These are phyloP conservation scores for Cheilosia urbana DNA, from an alignment of 2,888 invertebrate species.

Conservation along the genomic window DNA sequence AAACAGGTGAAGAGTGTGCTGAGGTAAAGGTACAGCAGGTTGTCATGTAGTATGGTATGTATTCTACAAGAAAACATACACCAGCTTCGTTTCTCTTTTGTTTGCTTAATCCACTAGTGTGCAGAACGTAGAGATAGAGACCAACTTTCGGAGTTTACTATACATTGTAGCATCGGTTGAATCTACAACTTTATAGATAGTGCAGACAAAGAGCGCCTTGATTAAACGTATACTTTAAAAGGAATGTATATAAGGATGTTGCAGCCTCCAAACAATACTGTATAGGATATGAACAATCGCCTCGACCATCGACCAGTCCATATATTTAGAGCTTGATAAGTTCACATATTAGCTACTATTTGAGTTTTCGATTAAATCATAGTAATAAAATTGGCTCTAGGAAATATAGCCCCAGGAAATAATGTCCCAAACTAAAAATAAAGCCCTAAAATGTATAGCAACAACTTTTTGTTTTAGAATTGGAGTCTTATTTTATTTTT, in stretches of 20 bases:
- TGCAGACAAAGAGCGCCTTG: neutral
- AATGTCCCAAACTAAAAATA: no score
- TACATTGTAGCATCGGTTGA: constrained; percentile 3
- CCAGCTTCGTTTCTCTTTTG: constrained; percentile 2
- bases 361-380: no score
- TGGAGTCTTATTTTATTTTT: no score
- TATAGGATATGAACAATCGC: no score
- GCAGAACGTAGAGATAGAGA: constrained; percentile 6
- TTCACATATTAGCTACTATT: no score
- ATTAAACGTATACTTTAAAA: neutral
- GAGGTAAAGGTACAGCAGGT: constrained; percentile 18
- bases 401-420: no score
- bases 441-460: no score
- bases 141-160: constrained; percentile 17
- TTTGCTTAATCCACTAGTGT: constrained; percentile 17
- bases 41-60: constrained; percentile 28
- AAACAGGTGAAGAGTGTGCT: constrained; percentile 31
- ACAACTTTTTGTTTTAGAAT: no score
- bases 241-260: neutral
- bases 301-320: no score
- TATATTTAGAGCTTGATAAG: no score
- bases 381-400: no score
- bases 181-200: constrained; percentile 1
- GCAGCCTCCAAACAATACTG: neutral
- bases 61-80: constrained; percentile 23